These are phyloP conservation scores for Enteromius unitaeniatus DNA, from an alignment of 2,797 vertebrate genomes.

Conservation along the genomic window DNA sequence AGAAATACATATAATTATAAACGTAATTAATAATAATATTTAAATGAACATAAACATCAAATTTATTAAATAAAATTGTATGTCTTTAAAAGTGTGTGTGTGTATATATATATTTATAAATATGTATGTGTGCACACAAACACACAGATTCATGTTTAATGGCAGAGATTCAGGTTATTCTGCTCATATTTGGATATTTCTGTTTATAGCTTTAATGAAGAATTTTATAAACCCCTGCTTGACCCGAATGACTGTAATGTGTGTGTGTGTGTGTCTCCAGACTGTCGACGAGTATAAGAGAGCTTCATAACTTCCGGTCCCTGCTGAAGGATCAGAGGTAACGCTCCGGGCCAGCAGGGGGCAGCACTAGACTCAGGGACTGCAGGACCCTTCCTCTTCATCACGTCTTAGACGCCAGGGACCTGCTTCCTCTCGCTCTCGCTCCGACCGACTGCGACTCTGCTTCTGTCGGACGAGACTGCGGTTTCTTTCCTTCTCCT, in stretches of 20 bases:
- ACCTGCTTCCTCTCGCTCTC: not conserved
- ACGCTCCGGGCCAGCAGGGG: conserved; percentile 68
- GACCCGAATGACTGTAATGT: no score
- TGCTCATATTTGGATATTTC: no score
- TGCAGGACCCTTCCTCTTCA: conserved; percentile 54
- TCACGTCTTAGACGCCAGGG: not conserved
- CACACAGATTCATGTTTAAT: no score
- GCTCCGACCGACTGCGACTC: not conserved
- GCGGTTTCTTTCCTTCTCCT: not conserved
- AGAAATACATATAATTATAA: no score
- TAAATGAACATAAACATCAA: no score
- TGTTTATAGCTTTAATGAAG: not conserved
- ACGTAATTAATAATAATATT: no score
- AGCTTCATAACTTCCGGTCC: conserved; percentile 90
- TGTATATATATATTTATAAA: no score
- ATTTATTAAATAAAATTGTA: no score
- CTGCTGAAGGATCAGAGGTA: conserved; percentile 89
- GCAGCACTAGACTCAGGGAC: conserved; percentile 69
- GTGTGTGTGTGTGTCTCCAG: conserved; percentile 65
- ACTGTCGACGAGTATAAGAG: conserved; percentile 92
- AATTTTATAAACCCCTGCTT: no score
- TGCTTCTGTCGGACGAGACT: not conserved
- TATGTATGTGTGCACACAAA: no score
- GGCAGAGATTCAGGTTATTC: no score
- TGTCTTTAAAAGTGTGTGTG: no score